Evolutionary conservation across 1,140 invertebrate species (phyloP), one percentile per base, ranked within the genome.

Genomic region (Ostrea edulis): DNA sequence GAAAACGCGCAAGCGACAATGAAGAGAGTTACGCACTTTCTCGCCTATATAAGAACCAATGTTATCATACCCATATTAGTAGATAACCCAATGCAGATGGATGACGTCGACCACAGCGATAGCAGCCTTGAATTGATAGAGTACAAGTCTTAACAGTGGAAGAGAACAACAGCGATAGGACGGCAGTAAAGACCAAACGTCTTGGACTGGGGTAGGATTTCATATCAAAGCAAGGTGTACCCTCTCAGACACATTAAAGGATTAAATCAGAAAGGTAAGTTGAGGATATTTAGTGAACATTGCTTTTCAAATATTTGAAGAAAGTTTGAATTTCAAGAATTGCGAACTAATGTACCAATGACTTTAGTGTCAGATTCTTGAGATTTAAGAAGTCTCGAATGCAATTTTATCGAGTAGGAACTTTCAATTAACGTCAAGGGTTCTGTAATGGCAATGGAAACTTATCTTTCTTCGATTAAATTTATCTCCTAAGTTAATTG

Each of bases 21-120:
- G 29, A 77, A n/a, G 5, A 14, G 68, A 22, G 68, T 77, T 77
- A 77, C 68, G 68, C 29, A 29, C 29, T 77, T 77, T 77, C 68
- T 77, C 68, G 68, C 68, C 68, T 77, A 35, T 77, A 77, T 77
- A 77, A 77, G 29, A 35, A 35, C 22, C 22, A 14, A 29, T 35
- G 68, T 77, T 77, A 77, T 77, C 68, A 14, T 77, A 77, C 25
- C 29, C 68, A 14, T 25, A 77, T 77, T 77, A 77, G 68, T 77
- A 77, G 68, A 77, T 77, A 77, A 77, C 68, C 68, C 25, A 14
- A 35, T 25, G 29, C 8, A 14, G 68, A 77, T 35, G 68, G 11
- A 77, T 77, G 68, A 77, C 68, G 68, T 29, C 12, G 25, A 2
- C 68, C 29, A 8, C 29, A 9, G 68, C 68, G 25, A 77, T 77